phyloP scores from a whole-genome alignment of 2,888 invertebrate genomes.

The Nomada lathburiana region DNA sequence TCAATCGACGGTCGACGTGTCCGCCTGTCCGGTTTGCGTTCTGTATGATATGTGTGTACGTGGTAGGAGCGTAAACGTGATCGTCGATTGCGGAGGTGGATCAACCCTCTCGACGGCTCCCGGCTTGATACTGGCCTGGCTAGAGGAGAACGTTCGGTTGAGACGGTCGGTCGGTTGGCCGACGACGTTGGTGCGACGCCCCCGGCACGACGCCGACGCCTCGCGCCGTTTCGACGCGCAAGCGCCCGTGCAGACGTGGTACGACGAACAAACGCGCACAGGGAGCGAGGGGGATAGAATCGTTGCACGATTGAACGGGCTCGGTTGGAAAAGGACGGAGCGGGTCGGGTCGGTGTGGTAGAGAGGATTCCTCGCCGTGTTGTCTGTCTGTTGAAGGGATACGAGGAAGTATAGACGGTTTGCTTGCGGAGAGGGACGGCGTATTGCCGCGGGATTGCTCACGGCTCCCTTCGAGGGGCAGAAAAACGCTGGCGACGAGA shows the following conservation, averaged over 20 bases:
- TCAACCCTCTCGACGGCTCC: slow-evolving; percentile 78
- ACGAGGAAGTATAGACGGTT: background rate
- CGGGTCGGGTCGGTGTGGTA: background rate
- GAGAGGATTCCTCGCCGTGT: slow-evolving; percentile 23
- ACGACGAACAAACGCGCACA: slow-evolving; percentile 25
- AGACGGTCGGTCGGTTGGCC: slow-evolving; percentile 72
- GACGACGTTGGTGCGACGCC: slow-evolving; percentile 80
- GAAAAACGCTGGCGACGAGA: slow-evolving; percentile 45
- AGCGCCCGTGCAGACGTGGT: slow-evolving; percentile 56
- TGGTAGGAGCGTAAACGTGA: slow-evolving; percentile 25
- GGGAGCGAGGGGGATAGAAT: background rate
- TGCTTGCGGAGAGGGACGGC: slow-evolving; percentile 26
- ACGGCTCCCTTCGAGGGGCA: slow-evolving; percentile 27
- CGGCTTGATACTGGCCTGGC: slow-evolving; percentile 79
- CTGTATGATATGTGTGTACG: slow-evolving; percentile 22
- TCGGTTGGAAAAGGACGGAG: slow-evolving; percentile 5
- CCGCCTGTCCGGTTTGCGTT: slow-evolving; percentile 12
- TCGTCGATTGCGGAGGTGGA: slow-evolving; percentile 65
- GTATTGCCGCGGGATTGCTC: slow-evolving; percentile 52
- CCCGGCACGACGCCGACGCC: slow-evolving; percentile 80
- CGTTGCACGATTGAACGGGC: background rate
- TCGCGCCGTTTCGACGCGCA: slow-evolving; percentile 73
- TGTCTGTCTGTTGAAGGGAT: slow-evolving; percentile 22
- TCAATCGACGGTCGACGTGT: background rate
- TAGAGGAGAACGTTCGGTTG: slow-evolving; percentile 75